Percentiles rank a stretch among this genome's conserved stretches.
Conservation (phyloP, 2,113 vertebrate species). For the Rutilus rutilus region DNA sequence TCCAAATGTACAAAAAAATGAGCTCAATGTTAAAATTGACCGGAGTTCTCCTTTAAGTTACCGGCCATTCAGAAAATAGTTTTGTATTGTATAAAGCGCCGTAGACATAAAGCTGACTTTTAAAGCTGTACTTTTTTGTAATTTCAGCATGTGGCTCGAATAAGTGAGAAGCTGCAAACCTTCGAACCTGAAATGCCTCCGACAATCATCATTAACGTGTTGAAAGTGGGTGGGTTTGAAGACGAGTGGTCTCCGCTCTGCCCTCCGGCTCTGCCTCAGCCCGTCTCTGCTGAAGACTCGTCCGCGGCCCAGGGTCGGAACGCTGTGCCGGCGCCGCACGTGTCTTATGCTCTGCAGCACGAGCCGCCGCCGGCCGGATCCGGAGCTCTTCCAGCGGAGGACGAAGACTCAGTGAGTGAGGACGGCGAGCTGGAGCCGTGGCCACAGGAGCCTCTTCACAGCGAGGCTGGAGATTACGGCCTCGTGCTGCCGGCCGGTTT, state of each 20-base stretch:
- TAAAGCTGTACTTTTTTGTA: not conserved
- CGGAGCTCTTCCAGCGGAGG: not conserved
- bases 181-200: constrained; percentile 20
- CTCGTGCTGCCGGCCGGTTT: not conserved
- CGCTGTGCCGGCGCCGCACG: not conserved
- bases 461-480: not conserved
- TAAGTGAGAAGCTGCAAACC: not conserved
- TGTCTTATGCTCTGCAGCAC: not conserved
- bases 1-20: too few species aligned
- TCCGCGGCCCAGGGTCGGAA: not conserved
- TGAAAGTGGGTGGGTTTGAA: not conserved
- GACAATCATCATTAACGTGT: constrained; percentile 21
- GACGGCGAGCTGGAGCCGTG: not conserved
- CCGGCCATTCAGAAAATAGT: too few species aligned
- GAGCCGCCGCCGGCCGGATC: not conserved
- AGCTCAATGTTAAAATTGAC: too few species aligned
- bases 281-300: not conserved
- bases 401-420: too few species aligned
- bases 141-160: not conserved
- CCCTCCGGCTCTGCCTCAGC: not conserved
- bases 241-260: not conserved
- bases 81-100: too few species aligned
- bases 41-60: too few species aligned
- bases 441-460: not conserved
- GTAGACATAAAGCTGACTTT: too few species aligned